Conservation (phyloP, 2,888 invertebrate species). For the Drosophila mimetica region DNA sequence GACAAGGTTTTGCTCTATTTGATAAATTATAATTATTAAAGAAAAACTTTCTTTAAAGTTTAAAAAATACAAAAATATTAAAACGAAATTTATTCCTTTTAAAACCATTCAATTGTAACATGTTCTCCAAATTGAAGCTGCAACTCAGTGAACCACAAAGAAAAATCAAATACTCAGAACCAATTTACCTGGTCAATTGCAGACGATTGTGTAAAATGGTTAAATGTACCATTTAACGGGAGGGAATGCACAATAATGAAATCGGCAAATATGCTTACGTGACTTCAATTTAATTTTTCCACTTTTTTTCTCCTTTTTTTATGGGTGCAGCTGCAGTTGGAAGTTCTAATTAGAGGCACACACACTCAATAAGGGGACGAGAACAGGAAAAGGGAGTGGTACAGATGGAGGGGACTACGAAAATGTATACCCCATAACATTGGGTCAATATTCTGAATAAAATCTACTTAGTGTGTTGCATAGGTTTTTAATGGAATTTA, state of each 20-base stretch:
- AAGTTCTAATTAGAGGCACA: conserved; percentile 69
- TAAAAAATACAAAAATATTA: neutral
- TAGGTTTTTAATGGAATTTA: neutral
- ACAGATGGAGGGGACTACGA: conserved; percentile 6
- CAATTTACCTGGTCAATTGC: conserved; percentile 48
- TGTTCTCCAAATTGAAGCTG: neutral
- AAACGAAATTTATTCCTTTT: neutral
- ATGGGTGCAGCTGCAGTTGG: conserved; percentile 63
- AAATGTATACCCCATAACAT: conserved; percentile 10
- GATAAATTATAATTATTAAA: neutral
- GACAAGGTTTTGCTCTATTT: conserved; percentile 8
- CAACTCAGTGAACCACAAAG: conserved; percentile 24
- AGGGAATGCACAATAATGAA: conserved; percentile 62
- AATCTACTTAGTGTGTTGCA: conserved; percentile 1
- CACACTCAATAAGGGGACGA: conserved; percentile 41
- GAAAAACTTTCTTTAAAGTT: neutral
- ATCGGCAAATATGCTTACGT: conserved; percentile 74
- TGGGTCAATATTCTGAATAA: conserved; percentile 11
- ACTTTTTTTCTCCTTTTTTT: conserved; percentile 31
- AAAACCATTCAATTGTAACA: neutral
- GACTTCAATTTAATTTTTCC: conserved; percentile 65
- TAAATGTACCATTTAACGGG: conserved; percentile 49
- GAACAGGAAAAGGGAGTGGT: conserved; percentile 55
- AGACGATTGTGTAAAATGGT: conserved; percentile 53
- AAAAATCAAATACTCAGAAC: conserved; percentile 18